These are phyloP conservation scores for Actinia tenebrosa DNA, from an alignment of 64 coral and sea anemone genomes.

Conservation along the genomic window DNA sequence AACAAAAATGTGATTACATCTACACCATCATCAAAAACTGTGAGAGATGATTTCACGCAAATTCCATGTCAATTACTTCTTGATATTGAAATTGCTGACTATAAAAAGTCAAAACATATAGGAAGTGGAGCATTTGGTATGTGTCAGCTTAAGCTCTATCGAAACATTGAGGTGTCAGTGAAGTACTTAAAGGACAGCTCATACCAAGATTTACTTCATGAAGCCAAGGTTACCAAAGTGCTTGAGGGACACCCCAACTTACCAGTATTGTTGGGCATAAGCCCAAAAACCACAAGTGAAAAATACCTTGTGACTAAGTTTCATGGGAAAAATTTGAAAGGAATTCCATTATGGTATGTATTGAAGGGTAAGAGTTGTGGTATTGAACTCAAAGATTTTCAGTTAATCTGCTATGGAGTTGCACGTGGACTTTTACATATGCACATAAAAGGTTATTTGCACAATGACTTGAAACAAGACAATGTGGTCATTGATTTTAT, in stretches of 20 bases:
- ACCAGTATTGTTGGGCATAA: constrained; percentile 49
- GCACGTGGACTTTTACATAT: too few relatives aligned
- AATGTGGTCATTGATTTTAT: constrained; percentile 56
- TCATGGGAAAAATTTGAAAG: constrained; percentile 32
- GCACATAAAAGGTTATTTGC: constrained; percentile 14
- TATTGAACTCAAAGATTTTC: too few relatives aligned
- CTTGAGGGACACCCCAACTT: constrained; percentile 50
- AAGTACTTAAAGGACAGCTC: constrained; percentile 19
- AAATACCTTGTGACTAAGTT: constrained; percentile 60
- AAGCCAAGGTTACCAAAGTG: constrained; percentile 35
- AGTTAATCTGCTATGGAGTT: too few relatives aligned
- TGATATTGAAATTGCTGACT: too few relatives aligned
- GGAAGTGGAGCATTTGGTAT: neutral
- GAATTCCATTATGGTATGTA: too few relatives aligned
- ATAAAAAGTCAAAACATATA: constrained; percentile 1
- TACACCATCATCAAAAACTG: too few relatives aligned
- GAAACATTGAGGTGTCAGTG: constrained; percentile 51
- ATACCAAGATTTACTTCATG: constrained; percentile 34
- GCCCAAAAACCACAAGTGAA: constrained; percentile 3
- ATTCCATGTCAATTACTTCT: neutral
- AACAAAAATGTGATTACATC: too few relatives aligned
- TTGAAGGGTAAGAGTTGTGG: too few relatives aligned
- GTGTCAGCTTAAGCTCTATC: constrained; percentile 16
- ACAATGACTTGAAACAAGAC: constrained; percentile 53
- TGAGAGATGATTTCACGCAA: neutral